These are phyloP conservation scores for Linnaemya tessellans DNA, from an alignment of 2,888 invertebrate species.

Conservation along the genomic window DNA sequence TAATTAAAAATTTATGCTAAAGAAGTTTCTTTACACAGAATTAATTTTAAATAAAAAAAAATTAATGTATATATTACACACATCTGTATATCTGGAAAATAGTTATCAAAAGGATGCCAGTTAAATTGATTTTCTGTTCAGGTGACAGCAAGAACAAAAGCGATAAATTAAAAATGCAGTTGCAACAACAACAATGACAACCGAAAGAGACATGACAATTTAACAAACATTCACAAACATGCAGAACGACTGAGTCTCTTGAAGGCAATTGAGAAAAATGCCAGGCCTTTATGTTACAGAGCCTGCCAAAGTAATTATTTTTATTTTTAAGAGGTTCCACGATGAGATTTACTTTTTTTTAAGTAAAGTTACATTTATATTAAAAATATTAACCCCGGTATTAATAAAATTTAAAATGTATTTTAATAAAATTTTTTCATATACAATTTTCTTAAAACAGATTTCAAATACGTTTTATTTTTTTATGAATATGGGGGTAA, in stretches of 20 bases:
- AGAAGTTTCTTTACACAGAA: neutral
- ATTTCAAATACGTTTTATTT: too few relatives aligned
- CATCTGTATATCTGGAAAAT: neutral
- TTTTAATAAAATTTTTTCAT: too few relatives aligned
- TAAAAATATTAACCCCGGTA: too few relatives aligned
- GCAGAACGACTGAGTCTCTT: neutral
- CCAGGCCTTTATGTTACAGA: neutral
- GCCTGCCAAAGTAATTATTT: neutral
- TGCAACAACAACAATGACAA: constrained; percentile 21
- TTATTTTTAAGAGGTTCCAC: too few relatives aligned
- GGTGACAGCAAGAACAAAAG: constrained; percentile 57
- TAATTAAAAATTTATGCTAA: constrained; percentile 12
- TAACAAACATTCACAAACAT: neutral
- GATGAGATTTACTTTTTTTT: too few relatives aligned
- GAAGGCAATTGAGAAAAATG: neutral
- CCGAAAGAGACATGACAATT: constrained; percentile 26
- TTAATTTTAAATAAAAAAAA: constrained; percentile 7
- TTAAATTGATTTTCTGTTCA: constrained; percentile 66
- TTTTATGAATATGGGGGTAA: too few relatives aligned
- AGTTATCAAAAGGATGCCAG: constrained; percentile 63
- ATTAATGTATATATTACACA: neutral
- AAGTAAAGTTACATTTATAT: too few relatives aligned
- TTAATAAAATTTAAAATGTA: too few relatives aligned
- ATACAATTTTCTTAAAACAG: too few relatives aligned
- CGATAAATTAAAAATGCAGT: constrained; percentile 52